Percentiles rank a stretch among this genome's conserved stretches.
Conservation (phyloP, 2,113 vertebrate species). For the Xiphias gladius region DNA sequence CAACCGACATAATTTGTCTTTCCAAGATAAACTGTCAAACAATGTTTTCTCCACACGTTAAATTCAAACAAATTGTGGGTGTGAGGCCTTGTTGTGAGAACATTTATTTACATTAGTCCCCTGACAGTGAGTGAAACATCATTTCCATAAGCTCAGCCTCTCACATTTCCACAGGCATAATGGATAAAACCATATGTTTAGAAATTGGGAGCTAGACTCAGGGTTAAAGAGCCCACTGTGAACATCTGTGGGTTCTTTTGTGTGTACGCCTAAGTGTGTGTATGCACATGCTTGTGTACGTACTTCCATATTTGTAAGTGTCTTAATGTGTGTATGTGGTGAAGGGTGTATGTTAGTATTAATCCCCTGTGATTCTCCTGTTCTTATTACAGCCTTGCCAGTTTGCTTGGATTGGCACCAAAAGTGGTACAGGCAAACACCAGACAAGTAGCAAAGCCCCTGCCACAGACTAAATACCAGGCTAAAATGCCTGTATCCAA, state of each 20-base stretch:
- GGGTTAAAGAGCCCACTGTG: constrained; percentile 45
- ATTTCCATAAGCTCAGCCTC: constrained; percentile 53
- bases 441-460: constrained; percentile 60
- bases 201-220: constrained; percentile 44
- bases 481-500: constrained; percentile 69
- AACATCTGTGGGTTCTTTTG: constrained; percentile 57
- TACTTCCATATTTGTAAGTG: constrained; percentile 50
- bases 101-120: constrained; percentile 68
- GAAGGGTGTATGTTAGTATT: constrained; percentile 63
- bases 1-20: constrained; percentile 41
- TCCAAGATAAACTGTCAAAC: constrained; percentile 37
- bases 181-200: constrained; percentile 67
- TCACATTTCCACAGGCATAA: constrained; percentile 51
- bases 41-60: constrained; percentile 51
- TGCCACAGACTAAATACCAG: constrained; percentile 71
- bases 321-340: constrained; percentile 51
- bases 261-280: constrained; percentile 28
- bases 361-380: constrained; percentile 59
- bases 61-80: constrained; percentile 34
- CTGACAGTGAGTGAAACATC: constrained; percentile 60
- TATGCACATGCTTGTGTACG: constrained; percentile 16
- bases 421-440: constrained; percentile 57
- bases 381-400: constrained; percentile 70
- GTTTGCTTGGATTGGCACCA: constrained; percentile 81
- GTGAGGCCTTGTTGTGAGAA: constrained; percentile 55